These are phyloP conservation scores for Lordiphosa clarofinis DNA, from an alignment of 1,140 invertebrate species.

Conservation along the genomic window DNA sequence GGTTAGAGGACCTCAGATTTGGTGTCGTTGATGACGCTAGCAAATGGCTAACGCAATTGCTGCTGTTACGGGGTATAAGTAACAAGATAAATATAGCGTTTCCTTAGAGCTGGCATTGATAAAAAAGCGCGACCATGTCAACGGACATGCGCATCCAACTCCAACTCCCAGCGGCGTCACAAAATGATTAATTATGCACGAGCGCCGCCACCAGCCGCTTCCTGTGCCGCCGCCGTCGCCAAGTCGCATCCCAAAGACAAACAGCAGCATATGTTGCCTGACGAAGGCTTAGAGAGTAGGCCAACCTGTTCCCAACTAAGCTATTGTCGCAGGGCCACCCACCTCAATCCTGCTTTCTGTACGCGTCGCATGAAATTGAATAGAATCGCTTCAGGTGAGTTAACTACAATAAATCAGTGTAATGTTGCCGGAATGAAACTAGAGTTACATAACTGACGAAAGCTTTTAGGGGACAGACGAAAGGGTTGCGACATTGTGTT, in stretches of 20 bases:
- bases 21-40: conserved; percentile 31
- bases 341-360: too few species aligned
- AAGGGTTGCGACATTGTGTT: too few species aligned
- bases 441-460: too few species aligned
- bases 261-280: conserved; percentile 59
- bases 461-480: too few species aligned
- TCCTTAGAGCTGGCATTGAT: conserved; percentile 44
- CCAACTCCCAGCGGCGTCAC: conserved; percentile 38
- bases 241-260: conserved; percentile 53
- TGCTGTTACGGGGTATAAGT: conserved; percentile 22
- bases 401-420: too few species aligned
- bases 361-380: too few species aligned
- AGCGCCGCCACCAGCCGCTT: conserved; percentile 19
- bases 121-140: conserved; percentile 67
- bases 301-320: too few species aligned
- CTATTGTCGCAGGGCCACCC: too few species aligned
- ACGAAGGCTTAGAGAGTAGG: conserved; percentile 12
- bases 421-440: too few species aligned
- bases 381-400: too few species aligned
- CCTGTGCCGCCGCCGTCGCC: background rate
- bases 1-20: background rate
- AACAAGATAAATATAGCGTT: conserved; percentile 65
- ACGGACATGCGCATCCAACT: conserved; percentile 46
- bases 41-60: conserved; percentile 12
- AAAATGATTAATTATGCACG: conserved; percentile 71